Evolutionary conservation across 2,113 vertebrate species (phyloP), one percentile per base, ranked within the genome.

Genomic region (Setophaga petechia): DNA sequence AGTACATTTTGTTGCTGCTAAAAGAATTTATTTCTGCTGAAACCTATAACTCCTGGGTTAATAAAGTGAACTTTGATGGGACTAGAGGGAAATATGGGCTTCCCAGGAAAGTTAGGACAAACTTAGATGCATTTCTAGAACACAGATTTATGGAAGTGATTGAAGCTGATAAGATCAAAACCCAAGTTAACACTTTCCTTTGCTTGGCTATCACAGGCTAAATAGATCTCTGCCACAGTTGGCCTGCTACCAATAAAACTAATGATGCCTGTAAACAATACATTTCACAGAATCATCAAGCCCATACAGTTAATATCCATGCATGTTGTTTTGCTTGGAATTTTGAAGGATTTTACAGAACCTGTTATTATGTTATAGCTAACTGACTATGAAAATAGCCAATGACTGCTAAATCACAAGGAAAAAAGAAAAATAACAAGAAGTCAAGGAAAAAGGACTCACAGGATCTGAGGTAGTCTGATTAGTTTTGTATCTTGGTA

Each of bases 51-150:
- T 97, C 94, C 95, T 97, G 95, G 96, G 96, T 97, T 97, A 97
- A 97, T 97, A 97, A 97, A 97, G 94, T 97, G 95, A 97, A 97
- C 96, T 97, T 97, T 97, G 96, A 97, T 97, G 96, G 96, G 95
- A 97, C 96, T 96, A 95, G 95, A 93, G 96, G 97, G 96, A 97
- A 97, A 97, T 97, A 97, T 97, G 95, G 94, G 94, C 95, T 97
- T 97, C 95, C 95, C 93, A 94, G 95, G 95, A 97, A 97, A 97
- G 96, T 97, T 97, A 95, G 95, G 93, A 93, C 85, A 97, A 97
- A 97, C 95, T 96, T 96, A 96, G 96, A 96, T 94, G 95, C 88
- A 84, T 97, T 97, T 96, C 94, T 85, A 93, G 89, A 96, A 92
- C 93, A 97, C 94, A 95, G 97, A 97, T 97, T 97, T 97, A 97